These are phyloP conservation scores for Pachypsylla venusta DNA, from an alignment of 1,140 invertebrate species.

Conservation along the genomic window DNA sequence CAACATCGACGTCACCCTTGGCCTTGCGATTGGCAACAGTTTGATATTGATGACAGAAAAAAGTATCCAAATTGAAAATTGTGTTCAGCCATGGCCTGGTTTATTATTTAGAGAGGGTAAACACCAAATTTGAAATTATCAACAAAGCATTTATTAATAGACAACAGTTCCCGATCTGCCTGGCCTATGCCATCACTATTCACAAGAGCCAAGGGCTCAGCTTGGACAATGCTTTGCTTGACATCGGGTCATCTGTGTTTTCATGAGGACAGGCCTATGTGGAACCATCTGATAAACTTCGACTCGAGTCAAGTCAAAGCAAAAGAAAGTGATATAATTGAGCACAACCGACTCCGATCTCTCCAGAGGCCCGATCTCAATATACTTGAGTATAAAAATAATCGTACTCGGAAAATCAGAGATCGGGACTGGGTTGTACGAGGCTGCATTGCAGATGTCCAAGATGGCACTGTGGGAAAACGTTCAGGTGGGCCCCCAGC, in stretches of 20 bases:
- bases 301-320: constrained; percentile 10
- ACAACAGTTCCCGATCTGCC: constrained; percentile 29
- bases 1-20: constrained; percentile 27
- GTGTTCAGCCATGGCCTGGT: no score
- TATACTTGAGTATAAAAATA: not conserved
- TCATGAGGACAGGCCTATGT: constrained; percentile 29
- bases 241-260: constrained; percentile 27
- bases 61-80: no score
- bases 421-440: not conserved
- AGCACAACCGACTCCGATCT: not conserved
- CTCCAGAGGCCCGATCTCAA: not conserved
- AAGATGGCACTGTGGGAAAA: no score
- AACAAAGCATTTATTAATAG: constrained; percentile 25
- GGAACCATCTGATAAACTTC: constrained; percentile 18
- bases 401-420: not conserved
- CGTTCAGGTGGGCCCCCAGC: no score
- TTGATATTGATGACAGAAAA: constrained; percentile 11
- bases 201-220: constrained; percentile 32
- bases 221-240: constrained; percentile 25
- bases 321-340: not conserved
- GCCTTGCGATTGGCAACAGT: constrained; percentile 20
- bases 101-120: constrained; percentile 20
- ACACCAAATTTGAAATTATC: constrained; percentile 27
- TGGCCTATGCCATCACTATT: constrained; percentile 30
- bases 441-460: no score